phyloP scores from a whole-genome alignment of 2,113 vertebrate species.

The Kryptolebias marmoratus region DNA sequence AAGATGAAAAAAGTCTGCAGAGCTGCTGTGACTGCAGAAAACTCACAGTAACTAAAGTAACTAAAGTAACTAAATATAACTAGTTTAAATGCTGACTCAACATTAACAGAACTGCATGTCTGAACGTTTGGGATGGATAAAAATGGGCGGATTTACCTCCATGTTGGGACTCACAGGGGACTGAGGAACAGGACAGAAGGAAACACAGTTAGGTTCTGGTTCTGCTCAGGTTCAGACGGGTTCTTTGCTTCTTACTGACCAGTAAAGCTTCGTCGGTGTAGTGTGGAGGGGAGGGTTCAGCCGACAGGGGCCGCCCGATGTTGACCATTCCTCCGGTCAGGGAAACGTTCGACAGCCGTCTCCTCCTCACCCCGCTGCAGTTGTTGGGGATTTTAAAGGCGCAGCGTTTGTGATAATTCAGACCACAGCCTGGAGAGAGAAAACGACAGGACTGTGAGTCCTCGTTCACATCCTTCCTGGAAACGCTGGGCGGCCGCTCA shows the following conservation, averaged over 20 bases:
- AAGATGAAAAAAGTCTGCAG: too few species aligned
- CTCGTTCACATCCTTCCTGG: too few species aligned
- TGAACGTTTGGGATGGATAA: not conserved
- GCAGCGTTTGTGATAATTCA: conserved; percentile 98
- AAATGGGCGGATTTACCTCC: conserved; percentile 83
- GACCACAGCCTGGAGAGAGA: conserved; percentile 86
- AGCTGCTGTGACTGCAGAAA: too few species aligned
- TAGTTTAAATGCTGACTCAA: too few species aligned
- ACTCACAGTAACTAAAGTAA: too few species aligned
- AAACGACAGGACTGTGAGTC: not conserved
- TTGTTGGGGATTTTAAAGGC: conserved; percentile 99
- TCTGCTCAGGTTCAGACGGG: too few species aligned
- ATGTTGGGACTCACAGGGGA: conserved; percentile 89
- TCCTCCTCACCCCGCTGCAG: conserved; percentile 91
- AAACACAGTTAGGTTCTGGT: too few species aligned
- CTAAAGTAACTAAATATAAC: too few species aligned
- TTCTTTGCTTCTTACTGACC: conserved; percentile 78
- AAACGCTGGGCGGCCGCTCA: conserved; percentile 34
- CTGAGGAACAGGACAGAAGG: conserved; percentile 65
- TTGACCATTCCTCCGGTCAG: conserved; percentile 88
- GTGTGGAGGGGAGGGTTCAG: conserved; percentile 84
- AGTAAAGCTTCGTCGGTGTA: conserved; percentile 86
- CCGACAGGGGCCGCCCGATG: conserved; percentile 85
- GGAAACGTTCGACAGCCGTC: conserved; percentile 92
- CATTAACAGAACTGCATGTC: too few species aligned